Percentiles rank a stretch among this genome's conserved stretches.
Evolutionary conservation across 1,140 invertebrate genomes (phyloP).

Genomic region (Brachionus rotundiformis): DNA sequence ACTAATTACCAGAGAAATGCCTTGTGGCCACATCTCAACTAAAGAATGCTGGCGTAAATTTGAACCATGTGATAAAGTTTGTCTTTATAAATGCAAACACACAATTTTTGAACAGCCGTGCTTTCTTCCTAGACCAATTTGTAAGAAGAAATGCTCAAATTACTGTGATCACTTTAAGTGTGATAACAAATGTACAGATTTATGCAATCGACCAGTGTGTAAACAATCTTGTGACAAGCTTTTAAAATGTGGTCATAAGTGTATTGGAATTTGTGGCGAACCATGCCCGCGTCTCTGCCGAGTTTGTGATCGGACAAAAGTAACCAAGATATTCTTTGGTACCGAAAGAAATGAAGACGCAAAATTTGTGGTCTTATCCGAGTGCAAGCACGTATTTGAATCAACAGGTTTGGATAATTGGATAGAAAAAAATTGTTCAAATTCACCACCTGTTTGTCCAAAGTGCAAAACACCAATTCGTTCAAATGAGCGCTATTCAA

Average conservation of each 20-base stretch:
- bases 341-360: conserved; percentile 60
- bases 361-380: conserved; percentile 68
- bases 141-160: conserved; percentile 66
- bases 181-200: conserved; percentile 67
- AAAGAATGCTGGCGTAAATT: conserved; percentile 61
- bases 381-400: conserved; percentile 71
- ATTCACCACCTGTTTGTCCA: conserved; percentile 68
- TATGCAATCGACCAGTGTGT: conserved; percentile 68
- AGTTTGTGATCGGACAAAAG: conserved; percentile 31
- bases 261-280: conserved; percentile 67
- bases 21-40: background rate
- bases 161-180: conserved; percentile 68
- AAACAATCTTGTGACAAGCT: conserved; percentile 55
- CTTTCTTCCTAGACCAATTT: conserved; percentile 68
- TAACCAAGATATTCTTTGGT: conserved; percentile 67
- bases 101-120: conserved; percentile 67
- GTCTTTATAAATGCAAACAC: conserved; percentile 67
- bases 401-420: conserved; percentile 67
- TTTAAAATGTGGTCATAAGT: conserved; percentile 69
- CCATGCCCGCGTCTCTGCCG: conserved; percentile 62
- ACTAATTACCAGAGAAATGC: conserved; percentile 52
- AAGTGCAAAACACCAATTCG: conserved; percentile 70
- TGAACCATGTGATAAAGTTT: conserved; percentile 69
- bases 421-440: conserved; percentile 59
- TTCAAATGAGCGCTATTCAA: conserved; percentile 62